Base-by-base conservation (phyloP, 2,113 vertebrate species). In the Pyrgilauda ruficollis region DNA sequence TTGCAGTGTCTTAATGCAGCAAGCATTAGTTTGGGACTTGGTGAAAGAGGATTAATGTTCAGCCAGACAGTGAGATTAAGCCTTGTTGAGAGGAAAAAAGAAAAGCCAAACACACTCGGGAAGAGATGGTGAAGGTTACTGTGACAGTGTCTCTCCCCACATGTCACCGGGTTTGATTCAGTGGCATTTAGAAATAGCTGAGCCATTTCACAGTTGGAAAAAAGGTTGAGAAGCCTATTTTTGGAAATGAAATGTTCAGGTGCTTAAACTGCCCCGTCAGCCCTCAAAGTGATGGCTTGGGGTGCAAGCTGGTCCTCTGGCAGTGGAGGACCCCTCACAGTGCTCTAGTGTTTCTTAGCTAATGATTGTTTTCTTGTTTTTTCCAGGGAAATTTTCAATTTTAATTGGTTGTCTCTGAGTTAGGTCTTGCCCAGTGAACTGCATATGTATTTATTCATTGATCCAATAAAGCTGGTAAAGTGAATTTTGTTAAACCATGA, bases 61-160 rank as follows among this genome's bases (percentile, higher is more conserved):
- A 97, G 97, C 66, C 93, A 98, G 98, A 98, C 97, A 92, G 93
- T 78, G 93, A 97, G 96, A 98, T 97, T 89, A 97, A 97, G 93
- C 80, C 63, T 95, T 94, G 47, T 47, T 82, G 91, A 96, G 76
- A 81, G 70, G 66, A 76, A 79, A 72, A 81, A 90, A 87, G 76
- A 78, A 91, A 95, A 94, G 13, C 90, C 83, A 94, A 93, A 81
- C 94, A 97, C 9, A 12, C 24, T 91, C 4, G 55, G 90, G 92
- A 88, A 66, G 39, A 5, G 50, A 43, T 87, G 49, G 81, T 95
- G 73, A 95, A 95, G 92, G 93, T 91, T 89, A 92, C 75, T 96
- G 89, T 94, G 52, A 49, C 66, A 68, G 15, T 90, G 63, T 31
- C 46, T 80, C 69, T 83, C 68, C 56, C 55, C 49, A 78, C 44